Base-by-base conservation (phyloP, 2,113 vertebrate genomes). In the Tricholaema leucomelas region DNA sequence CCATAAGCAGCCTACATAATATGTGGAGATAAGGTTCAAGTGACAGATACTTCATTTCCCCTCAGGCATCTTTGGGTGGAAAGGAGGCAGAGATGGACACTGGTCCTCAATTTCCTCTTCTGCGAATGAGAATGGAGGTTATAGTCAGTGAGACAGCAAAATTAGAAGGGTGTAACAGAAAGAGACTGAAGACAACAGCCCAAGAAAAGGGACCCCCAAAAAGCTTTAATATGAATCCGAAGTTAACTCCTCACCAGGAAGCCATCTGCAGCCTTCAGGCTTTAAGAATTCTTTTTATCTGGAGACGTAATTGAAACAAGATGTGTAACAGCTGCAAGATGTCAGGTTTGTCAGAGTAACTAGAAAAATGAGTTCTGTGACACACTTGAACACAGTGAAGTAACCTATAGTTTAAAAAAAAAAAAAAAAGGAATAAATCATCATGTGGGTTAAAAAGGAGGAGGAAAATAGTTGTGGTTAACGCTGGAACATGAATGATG, bases 201-300 rank as follows among this genome's bases (percentile, higher is more conserved):
- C 46, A 44, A 89, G 84, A 85, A 55, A 60, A 75, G 60, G 80
- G 38, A 93, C 38, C 56, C 64, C 50, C 40, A 86, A 67, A 95
- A 82, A 30, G 48, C 38, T 85, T 94, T 81, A 71, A 71, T 66
- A 52, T 0, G 2, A 87, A 87, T 35, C 79, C 95, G 81, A 64
- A 82, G 60, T 96, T 95, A 94, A 92, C 93, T 91, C 67, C 92
- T 96, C 83, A 67, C 75, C 82, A 93, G 87, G 90, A 95, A 95
- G 91, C 91, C 92, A 92, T 95, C 91, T 95, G 93, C 78, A 91
- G 91, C 78, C 90, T 91, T 92, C 72, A 58, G 85, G 21, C 69
- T 87, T 80, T 95, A 91, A 94, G 92, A 96, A 96, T 96, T 91
- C 95, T 92, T 96, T 96, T 96, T 96, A 95, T 94, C 88, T 95